Conservation (phyloP, 1,140 invertebrate genomes). For the Dinoponera quadriceps region DNA sequence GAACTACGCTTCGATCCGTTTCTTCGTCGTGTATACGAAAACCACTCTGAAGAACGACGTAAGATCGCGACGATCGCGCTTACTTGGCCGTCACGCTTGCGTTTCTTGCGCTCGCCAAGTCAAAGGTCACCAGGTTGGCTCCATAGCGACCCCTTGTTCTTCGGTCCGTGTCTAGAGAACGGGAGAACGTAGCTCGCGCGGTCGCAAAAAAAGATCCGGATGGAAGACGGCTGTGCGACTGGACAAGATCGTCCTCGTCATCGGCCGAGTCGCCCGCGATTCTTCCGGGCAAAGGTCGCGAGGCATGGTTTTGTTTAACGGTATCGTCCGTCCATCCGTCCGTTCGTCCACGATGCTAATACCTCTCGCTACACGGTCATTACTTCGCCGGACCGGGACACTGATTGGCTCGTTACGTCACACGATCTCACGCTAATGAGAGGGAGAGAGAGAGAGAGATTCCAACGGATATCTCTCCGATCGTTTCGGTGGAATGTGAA, state of each 20-base stretch:
- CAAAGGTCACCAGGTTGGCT: conserved; percentile 59
- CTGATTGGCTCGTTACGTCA: conserved; percentile 83
- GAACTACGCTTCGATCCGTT: conserved; percentile 17
- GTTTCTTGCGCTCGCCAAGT: conserved; percentile 40
- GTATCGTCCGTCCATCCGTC: conserved; percentile 78
- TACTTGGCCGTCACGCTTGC: conserved; percentile 14
- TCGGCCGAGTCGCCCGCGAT: conserved; percentile 53
- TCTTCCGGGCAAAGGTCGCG: conserved; percentile 78
- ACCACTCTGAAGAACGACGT: conserved; percentile 17
- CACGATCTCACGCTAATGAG: conserved; percentile 84
- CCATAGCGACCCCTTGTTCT: conserved; percentile 53
- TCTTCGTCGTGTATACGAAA: conserved; percentile 11
- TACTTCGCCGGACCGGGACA: conserved; percentile 78
- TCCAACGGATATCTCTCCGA: conserved; percentile 79
- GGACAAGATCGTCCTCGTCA: conserved; percentile 74
- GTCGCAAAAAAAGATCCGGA: conserved; percentile 37
- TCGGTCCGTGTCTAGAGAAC: conserved; percentile 11
- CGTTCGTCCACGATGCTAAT: conserved; percentile 81
- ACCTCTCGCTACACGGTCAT: conserved; percentile 82
- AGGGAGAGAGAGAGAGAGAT: too few species aligned
- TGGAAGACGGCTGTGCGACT: conserved; percentile 54
- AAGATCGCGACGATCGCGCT: conserved; percentile 48
- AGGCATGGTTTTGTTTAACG: conserved; percentile 83
- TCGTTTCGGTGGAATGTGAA: conserved; percentile 80
- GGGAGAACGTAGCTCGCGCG: conserved; percentile 21